Evolutionary conservation across 2,888 invertebrate genomes (phyloP).

Genomic region (Heteromurus nitidus): DNA sequence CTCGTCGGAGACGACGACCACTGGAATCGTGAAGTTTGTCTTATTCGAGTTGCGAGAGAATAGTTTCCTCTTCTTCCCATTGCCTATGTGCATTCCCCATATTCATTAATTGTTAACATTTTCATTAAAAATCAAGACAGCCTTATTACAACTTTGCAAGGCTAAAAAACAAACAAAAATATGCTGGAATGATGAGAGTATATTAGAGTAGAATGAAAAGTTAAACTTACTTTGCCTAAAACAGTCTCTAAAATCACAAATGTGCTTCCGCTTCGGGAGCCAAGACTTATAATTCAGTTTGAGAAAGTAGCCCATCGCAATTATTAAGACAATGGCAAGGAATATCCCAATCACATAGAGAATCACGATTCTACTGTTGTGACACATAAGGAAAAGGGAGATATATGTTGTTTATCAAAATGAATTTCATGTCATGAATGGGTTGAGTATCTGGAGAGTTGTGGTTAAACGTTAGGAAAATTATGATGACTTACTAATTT

Average conservation of each 20-base stretch:
- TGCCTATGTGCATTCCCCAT: no score
- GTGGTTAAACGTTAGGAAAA: background rate
- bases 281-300: constrained; percentile 54
- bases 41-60: no score
- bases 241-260: constrained; percentile 65
- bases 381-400: background rate
- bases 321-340: constrained; percentile 39
- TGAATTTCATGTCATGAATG: background rate
- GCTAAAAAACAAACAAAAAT: no score
- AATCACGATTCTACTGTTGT: constrained; percentile 48
- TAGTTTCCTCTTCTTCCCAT: constrained; percentile 52
- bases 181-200: no score
- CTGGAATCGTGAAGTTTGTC: constrained; percentile 64
- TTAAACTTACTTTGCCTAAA: constrained; percentile 58
- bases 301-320: constrained; percentile 53
- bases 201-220: background rate
- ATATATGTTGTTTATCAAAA: no score
- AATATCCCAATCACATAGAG: constrained; percentile 59
- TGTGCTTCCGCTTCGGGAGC: constrained; percentile 55
- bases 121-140: no score
- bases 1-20: constrained; percentile 65
- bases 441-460: background rate
- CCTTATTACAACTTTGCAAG: no score
- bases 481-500: constrained; percentile 48
- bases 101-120: no score